Percentiles rank a stretch among this genome's conserved stretches.
Conservation (phyloP, 2,888 invertebrate genomes). For the Leucoptera coffeella region DNA sequence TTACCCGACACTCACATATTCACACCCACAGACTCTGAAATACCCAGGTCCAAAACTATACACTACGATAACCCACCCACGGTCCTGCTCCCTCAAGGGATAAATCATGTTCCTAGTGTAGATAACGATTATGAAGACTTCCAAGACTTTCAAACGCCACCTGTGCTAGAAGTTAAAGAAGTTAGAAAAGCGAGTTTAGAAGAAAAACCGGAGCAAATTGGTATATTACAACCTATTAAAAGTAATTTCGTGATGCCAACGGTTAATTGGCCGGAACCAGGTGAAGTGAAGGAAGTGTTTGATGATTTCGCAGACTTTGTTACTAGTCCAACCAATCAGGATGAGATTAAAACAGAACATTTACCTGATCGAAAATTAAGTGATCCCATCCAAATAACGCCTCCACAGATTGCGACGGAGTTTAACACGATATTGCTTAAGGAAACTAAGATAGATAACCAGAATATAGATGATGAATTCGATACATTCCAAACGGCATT, state of each 20-base stretch:
- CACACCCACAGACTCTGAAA: constrained; percentile 45
- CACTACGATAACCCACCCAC: constrained; percentile 26
- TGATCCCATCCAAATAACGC: background rate
- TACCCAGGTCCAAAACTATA: constrained; percentile 43
- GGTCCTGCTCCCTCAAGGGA: constrained; percentile 18
- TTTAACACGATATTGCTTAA: background rate
- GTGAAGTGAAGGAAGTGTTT: constrained; percentile 37
- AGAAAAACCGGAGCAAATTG: constrained; percentile 14
- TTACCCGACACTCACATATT: constrained; percentile 47
- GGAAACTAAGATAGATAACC: background rate
- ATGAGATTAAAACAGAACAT: no score
- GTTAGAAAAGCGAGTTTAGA: background rate
- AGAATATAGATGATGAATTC: constrained; percentile 25
- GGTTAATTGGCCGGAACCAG: constrained; percentile 47
- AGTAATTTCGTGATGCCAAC: constrained; percentile 30
- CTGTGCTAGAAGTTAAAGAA: background rate
- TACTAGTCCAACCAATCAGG: constrained; percentile 16
- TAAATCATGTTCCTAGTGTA: constrained; percentile 10
- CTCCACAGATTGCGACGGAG: background rate
- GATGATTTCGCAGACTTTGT: constrained; percentile 38
- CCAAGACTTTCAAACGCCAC: constrained; percentile 20
- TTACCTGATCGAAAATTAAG: background rate
- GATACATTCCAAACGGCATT: constrained; percentile 38
- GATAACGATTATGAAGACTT: constrained; percentile 37
- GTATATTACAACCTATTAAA: constrained; percentile 37